Percentiles rank a stretch among this genome's conserved stretches.
These are phyloP conservation scores for Asarcornis scutulata DNA, from an alignment of 2,113 vertebrate genomes.

Conservation along the genomic window DNA sequence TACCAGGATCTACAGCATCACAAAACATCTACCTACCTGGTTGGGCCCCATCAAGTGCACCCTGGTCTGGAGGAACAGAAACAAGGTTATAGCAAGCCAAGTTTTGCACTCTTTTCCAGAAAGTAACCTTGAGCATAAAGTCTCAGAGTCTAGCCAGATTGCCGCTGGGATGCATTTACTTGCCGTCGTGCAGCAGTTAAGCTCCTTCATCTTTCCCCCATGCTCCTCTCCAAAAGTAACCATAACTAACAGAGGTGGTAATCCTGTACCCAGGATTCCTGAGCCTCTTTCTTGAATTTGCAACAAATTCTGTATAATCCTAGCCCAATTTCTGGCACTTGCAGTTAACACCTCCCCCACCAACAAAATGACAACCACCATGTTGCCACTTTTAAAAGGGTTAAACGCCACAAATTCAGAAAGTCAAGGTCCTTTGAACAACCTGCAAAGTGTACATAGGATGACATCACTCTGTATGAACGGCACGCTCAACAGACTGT, in stretches of 20 bases:
- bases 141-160: not conserved
- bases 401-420: not conserved
- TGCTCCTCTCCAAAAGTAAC: not conserved
- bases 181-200: not conserved
- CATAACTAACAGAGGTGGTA: not conserved
- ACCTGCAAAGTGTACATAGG: not conserved
- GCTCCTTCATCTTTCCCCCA: not conserved
- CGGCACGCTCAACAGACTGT: not conserved
- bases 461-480: not conserved
- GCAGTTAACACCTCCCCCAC: not conserved
- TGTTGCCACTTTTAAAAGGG: not conserved
- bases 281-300: not conserved
- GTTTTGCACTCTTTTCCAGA: not conserved
- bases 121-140: not conserved
- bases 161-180: not conserved
- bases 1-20: constrained; percentile 58
- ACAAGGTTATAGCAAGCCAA: constrained; percentile 56
- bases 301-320: not conserved
- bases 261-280: not conserved
- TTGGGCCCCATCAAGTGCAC: constrained; percentile 74
- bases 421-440: not conserved
- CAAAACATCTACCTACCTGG: constrained; percentile 72
- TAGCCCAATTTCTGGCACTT: not conserved
- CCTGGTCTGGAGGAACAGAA: constrained; percentile 78
- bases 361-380: not conserved